A percentile compares a stretch with the other conserved stretches of the same genome.
Evolutionary conservation across 2,888 invertebrate species (phyloP).

Genomic region (Mythimna lalbum): DNA sequence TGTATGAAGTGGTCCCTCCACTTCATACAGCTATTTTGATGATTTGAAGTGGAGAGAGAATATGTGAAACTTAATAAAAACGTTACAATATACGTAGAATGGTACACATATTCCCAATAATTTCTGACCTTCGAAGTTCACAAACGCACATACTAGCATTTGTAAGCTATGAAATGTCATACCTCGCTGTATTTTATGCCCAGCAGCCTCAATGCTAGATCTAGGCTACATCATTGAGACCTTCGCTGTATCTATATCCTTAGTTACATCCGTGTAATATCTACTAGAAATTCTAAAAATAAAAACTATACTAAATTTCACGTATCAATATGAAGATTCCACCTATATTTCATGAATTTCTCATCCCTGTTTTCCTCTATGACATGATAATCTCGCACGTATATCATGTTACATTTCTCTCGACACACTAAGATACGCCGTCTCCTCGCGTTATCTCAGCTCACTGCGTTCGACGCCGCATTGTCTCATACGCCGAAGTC

Average conservation of each 20-base stretch:
- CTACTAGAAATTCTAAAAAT: too few relatives aligned
- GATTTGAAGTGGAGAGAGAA: too few relatives aligned
- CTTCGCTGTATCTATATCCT: background rate
- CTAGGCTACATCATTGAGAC: background rate
- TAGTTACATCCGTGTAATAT: too few relatives aligned
- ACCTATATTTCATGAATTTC: background rate
- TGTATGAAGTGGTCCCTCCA: too few relatives aligned
- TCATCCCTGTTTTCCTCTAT: background rate
- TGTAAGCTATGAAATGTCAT: background rate
- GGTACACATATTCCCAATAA: background rate
- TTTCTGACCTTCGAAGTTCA: background rate
- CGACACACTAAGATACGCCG: constrained; percentile 17
- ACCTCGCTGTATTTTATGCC: background rate
- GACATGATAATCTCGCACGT: background rate
- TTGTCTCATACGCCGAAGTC: constrained; percentile 18
- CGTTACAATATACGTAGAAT: background rate
- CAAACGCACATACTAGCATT: background rate
- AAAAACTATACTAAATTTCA: background rate
- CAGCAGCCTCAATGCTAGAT: too few relatives aligned
- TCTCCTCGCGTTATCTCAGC: constrained; percentile 36
- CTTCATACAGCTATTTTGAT: too few relatives aligned
- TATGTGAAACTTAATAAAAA: too few relatives aligned
- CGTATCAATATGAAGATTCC: background rate
- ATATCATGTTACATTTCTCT: constrained; percentile 5
- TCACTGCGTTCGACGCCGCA: constrained; percentile 24